Base-by-base conservation (phyloP, 2,888 invertebrate species). In the Synanthedon andrenaeformis region DNA sequence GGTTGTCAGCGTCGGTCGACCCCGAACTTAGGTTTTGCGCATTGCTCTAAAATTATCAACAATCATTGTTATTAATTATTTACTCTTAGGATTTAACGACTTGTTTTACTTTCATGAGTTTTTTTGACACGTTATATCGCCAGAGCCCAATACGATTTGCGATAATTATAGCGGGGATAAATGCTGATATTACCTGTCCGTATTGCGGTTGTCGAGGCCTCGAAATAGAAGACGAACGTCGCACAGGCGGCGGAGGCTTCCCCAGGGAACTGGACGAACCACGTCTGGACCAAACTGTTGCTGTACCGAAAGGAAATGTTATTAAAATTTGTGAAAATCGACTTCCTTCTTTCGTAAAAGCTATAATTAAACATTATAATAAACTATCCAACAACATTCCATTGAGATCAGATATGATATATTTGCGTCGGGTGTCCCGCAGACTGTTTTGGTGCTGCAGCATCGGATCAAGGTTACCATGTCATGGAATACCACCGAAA, bases 161-260 rank as follows among this genome's bases (percentile, higher is more conserved):
- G 0, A 4, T 23, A 23, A 23, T 23, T 19, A 23, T 8, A 35
- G 10, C 8, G 10, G 3, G 10, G 35, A 35, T 35, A 35, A 35
- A 35, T 35, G 6, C 35, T 0, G 3, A 35, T 10, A 10, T 35
- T 55, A 80, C 82, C 70, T 78, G 82, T 11, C 60, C 61, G 49
- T 69, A 75, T 0, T 69, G 63, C 6, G 77, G 76, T 51, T 78
- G 57, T 45, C 82, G 85, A 0, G 81, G 87, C 2, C 88, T 64
- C 3, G 88, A 89, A 61, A 87, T 89, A 55, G 90, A 91, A 0
- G 96, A 94, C 0, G 95, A 95, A 48, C 96, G 89, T 52, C 96
- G 88, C 50, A 95, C 93, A 0, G 96, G 95, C 42, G 96, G 95
- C 58, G 95, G 94, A 42, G 95, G 96, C 75, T 94, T 91, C 63